A percentile compares a stretch with the other conserved stretches of the same genome.
phyloP scores from a whole-genome alignment of 1,140 invertebrate genomes.

The Microplitis demolitor region DNA sequence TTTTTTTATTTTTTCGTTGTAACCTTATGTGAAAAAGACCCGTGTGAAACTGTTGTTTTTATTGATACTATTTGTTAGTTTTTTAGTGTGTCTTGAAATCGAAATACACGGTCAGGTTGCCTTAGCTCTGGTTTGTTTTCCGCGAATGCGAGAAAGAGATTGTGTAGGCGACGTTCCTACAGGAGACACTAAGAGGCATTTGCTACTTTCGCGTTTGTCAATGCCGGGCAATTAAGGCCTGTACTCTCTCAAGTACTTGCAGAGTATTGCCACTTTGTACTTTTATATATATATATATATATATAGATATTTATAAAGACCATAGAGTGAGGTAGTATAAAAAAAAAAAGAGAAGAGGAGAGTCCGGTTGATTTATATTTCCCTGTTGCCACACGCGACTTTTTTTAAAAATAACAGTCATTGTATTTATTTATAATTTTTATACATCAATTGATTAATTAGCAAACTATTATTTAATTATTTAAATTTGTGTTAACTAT shows the following conservation, averaged over 20 bases:
- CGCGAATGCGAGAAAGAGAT: constrained; percentile 40
- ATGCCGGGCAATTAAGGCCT: constrained; percentile 51
- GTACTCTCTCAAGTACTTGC: constrained; percentile 31
- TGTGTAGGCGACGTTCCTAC: constrained; percentile 23
- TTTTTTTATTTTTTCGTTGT: too few species aligned
- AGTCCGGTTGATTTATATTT: constrained; percentile 6
- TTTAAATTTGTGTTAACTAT: not conserved
- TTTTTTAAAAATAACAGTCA: not conserved
- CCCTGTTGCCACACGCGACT: not conserved
- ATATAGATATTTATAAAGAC: not conserved
- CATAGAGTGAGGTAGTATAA: not conserved
- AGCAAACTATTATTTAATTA: not conserved
- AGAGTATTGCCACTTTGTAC: constrained; percentile 33
- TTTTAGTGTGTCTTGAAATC: not conserved
- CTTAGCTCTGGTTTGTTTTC: constrained; percentile 12
- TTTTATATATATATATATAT: constrained; percentile 14
- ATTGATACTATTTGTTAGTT: not conserved
- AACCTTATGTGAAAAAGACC: not conserved
- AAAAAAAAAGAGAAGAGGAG: not conserved
- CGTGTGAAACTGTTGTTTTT: not conserved
- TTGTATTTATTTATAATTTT: not conserved
- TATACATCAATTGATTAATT: not conserved
- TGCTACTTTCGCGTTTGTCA: constrained; percentile 40
- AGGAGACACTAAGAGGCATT: not conserved
- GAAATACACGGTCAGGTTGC: too few species aligned